Base-by-base conservation (phyloP, 2,113 vertebrate genomes). In the Merops nubicus region DNA sequence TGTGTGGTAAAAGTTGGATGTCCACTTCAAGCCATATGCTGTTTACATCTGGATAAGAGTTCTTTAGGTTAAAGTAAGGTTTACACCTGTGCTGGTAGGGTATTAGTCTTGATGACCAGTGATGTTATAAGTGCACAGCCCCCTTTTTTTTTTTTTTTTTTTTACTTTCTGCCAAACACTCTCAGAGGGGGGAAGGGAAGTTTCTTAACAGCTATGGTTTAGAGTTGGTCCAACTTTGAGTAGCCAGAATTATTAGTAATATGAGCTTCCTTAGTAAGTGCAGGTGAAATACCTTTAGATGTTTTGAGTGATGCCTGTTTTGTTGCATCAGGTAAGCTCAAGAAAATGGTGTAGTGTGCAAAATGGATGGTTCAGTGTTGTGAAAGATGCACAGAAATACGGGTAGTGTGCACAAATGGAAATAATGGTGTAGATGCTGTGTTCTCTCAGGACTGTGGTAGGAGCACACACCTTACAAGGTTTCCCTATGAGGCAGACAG, bases 361-460 rank as follows among this genome's bases (percentile, higher is more conserved):
- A 70, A 47, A 45, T 10, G 6, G 33, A 10, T 67, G 40, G 42
- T 69, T 17, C 28, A 62, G 19, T 36, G 15, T 38, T 53, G 25
- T 45, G 28, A 47, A 53, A 67, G 69, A 34, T 47, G n/a, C 34
- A 47, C 57, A 34, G 25, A 45, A 34, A 54, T 50, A 47, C 33
- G 8, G 5, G 23, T 17, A 43, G 15, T 2, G 0, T 33, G 6
- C 36, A 62, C 26, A 62, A 33, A 73, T 23, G 12, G 53, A 69
- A 92, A 21, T 22, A 34, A 3, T 38, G 12, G 6, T 72, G 43
- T 48, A 40, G 43, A 15, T 62, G 8, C 12, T 59, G 9, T 69
- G 15, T 38, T 90, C 72, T 69, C 12, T 22, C 22, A 33, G 50
- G 23, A 8, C 36, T 64, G 10, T 59, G 26, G 43, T 18, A 64